Percentiles rank a stretch among this genome's conserved stretches.
Conservation (phyloP, 2,888 invertebrate genomes). For the Caprella mutica region DNA sequence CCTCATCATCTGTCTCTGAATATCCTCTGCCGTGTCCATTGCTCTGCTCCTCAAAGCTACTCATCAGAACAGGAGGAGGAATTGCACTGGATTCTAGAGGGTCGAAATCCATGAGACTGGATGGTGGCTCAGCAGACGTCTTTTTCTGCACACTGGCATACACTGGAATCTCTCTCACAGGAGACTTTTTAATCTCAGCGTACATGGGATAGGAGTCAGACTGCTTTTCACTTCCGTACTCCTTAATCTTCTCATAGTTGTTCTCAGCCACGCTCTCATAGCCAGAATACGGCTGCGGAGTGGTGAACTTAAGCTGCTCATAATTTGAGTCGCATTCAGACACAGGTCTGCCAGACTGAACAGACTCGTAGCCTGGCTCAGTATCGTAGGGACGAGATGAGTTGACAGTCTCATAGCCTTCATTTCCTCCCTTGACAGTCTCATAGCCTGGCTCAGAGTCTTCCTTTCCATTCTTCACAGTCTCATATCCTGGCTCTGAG, state of each 20-base stretch:
- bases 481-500: slow-evolving; percentile 32
- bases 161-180: neutral
- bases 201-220: slow-evolving; percentile 12
- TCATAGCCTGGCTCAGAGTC: slow-evolving; percentile 32
- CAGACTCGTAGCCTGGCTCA: slow-evolving; percentile 32
- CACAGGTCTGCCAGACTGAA: slow-evolving; percentile 18
- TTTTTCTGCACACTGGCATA: slow-evolving; percentile 30
- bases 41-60: no score
- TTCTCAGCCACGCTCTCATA: slow-evolving; percentile 32
- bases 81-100: neutral
- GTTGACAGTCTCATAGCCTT: slow-evolving; percentile 25
- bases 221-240: slow-evolving; percentile 21
- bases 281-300: slow-evolving; percentile 23
- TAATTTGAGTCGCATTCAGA: slow-evolving; percentile 31
- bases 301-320: slow-evolving; percentile 30
- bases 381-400: slow-evolving; percentile 14
- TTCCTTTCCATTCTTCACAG: slow-evolving; percentile 16
- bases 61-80: no score
- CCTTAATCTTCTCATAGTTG: slow-evolving; percentile 23
- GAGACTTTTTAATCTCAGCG: slow-evolving; percentile 7
- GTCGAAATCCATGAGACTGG: neutral
- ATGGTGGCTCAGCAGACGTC: neutral
- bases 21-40: no score
- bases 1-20: neutral
- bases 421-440: slow-evolving; percentile 28